Percentiles rank a stretch among this genome's conserved stretches.
These are phyloP conservation scores for Platycercus adscitus DNA, from an alignment of 2,113 vertebrate species.

Conservation along the genomic window DNA sequence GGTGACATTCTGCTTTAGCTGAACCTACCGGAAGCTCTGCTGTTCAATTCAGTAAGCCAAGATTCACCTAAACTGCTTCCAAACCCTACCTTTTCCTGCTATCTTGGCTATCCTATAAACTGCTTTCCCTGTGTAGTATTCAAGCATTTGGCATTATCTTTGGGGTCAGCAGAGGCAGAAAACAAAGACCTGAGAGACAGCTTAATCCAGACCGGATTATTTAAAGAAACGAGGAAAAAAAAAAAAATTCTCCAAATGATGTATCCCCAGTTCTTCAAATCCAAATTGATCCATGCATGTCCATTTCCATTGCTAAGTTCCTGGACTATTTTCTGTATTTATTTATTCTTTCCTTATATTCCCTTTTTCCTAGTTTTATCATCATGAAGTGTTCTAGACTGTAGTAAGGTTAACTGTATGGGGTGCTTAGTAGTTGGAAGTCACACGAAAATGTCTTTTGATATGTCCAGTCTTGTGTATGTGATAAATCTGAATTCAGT, in stretches of 20 bases:
- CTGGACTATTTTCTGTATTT: background rate
- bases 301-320: background rate
- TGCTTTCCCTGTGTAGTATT: rapidly evolving
- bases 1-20: background rate
- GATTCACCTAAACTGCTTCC: background rate
- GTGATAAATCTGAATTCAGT: background rate
- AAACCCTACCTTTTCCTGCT: background rate
- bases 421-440: background rate
- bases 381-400: background rate
- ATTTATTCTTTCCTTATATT: background rate
- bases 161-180: background rate
- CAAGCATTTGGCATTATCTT: background rate
- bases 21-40: background rate
- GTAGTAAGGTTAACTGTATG: background rate
- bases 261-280: background rate
- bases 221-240: background rate
- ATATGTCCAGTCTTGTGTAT: background rate
- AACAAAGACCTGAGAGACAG: background rate
- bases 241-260: background rate
- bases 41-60: background rate
- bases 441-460: background rate
- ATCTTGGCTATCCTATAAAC: background rate
- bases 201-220: background rate
- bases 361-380: background rate
- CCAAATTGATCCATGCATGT: background rate